Evolutionary conservation across 1,140 invertebrate genomes (phyloP).

Genomic region (Nilaparvata lugens): DNA sequence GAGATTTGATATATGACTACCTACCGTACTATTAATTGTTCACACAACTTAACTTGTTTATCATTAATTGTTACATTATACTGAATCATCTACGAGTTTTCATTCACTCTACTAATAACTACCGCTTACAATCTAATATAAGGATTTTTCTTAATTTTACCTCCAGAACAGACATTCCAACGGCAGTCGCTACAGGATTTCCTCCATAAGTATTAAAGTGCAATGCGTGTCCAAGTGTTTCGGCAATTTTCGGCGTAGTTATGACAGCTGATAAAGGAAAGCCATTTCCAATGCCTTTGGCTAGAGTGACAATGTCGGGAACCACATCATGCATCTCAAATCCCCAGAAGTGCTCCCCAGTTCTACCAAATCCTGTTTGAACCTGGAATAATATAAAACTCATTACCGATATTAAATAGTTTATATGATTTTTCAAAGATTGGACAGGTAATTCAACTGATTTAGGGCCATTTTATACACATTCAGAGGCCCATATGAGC

Average conservation of each 20-base stretch:
- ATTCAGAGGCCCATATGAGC: too few relatives aligned
- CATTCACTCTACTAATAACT: too few relatives aligned
- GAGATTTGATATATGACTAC: too few relatives aligned
- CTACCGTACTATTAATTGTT: too few relatives aligned
- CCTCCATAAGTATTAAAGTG: slow-evolving; percentile 97
- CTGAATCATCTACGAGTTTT: too few relatives aligned
- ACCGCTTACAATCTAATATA: too few relatives aligned
- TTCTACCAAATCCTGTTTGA: slow-evolving; percentile 92
- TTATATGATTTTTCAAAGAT: too few relatives aligned
- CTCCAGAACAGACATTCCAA: slow-evolving; percentile 82
- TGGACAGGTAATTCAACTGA: too few relatives aligned
- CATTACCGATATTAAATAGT: too few relatives aligned
- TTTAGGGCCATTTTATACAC: too few relatives aligned
- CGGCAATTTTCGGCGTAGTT: slow-evolving; percentile 77
- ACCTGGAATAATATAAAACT: slow-evolving; percentile 60
- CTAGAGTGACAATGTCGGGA: slow-evolving; percentile 90
- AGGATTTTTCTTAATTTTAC: slow-evolving; percentile 39
- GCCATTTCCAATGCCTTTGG: slow-evolving; percentile 86
- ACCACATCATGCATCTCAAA: slow-evolving; percentile 77
- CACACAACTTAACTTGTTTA: too few relatives aligned
- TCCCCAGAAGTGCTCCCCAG: slow-evolving; percentile 91
- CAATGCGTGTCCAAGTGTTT: slow-evolving; percentile 56
- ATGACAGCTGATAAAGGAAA: slow-evolving; percentile 92
- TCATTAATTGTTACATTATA: too few relatives aligned
- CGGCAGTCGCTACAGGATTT: slow-evolving; percentile 81